phyloP scores from a whole-genome alignment of 2,888 invertebrate species.

The Pammene aurita region DNA sequence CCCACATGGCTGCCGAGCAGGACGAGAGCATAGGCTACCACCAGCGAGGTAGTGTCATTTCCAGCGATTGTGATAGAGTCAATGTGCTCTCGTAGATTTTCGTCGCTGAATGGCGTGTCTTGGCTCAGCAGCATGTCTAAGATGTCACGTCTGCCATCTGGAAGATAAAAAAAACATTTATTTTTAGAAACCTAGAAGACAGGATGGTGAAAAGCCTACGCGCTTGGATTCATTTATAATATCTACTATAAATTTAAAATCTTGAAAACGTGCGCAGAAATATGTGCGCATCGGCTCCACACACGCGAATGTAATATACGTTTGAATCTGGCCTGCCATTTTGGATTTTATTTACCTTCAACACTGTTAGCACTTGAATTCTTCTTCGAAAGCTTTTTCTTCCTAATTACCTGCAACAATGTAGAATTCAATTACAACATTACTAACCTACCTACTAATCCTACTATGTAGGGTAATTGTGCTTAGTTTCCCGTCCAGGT shows the following conservation, averaged over 20 bases:
- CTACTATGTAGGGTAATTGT: too few species aligned
- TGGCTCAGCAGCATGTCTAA: slow-evolving; percentile 71
- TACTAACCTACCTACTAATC: not conserved
- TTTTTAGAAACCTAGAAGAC: not conserved
- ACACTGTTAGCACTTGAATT: too few species aligned
- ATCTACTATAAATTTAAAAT: too few species aligned
- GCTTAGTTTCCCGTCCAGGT: too few species aligned
- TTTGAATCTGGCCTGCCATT: too few species aligned
- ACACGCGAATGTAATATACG: too few species aligned
- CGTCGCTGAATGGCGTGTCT: slow-evolving; percentile 70
- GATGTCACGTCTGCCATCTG: slow-evolving; percentile 60
- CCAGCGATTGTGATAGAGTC: slow-evolving; percentile 84
- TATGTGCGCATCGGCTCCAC: too few species aligned
- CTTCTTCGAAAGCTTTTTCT: slow-evolving; percentile 50
- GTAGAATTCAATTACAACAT: not conserved
- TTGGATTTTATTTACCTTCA: slow-evolving; percentile 7
- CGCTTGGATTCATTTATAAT: too few species aligned
- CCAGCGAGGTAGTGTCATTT: slow-evolving; percentile 76
- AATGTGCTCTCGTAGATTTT: slow-evolving; percentile 82
- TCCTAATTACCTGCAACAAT: slow-evolving; percentile 55
- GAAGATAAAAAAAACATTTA: not conserved
- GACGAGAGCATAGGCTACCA: slow-evolving; percentile 65
- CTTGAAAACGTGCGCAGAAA: too few species aligned
- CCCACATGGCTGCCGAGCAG: slow-evolving; percentile 63
- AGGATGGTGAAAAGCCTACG: too few species aligned